These are phyloP conservation scores for Portevinia maculata DNA, from an alignment of 2,888 invertebrate genomes.

Conservation along the genomic window DNA sequence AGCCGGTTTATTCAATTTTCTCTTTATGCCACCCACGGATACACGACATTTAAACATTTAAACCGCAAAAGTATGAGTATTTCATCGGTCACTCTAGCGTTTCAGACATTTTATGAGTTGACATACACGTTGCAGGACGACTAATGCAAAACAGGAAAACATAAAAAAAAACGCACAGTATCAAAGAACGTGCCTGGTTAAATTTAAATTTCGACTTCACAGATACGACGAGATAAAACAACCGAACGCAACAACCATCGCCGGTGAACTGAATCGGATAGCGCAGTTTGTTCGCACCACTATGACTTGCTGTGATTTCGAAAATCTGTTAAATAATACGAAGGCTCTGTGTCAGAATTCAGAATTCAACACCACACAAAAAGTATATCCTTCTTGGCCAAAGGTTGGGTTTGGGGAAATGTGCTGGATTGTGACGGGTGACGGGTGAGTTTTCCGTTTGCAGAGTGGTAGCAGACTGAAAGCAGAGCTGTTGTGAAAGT, in stretches of 20 bases:
- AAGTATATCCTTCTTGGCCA: conserved; percentile 8
- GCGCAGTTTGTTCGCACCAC: conserved; percentile 51
- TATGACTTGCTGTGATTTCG: conserved; percentile 68
- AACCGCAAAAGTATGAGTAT: conserved; percentile 1
- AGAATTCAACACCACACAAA: conserved; percentile 19
- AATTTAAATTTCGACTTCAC: conserved; percentile 28
- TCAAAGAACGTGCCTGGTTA: conserved; percentile 39
- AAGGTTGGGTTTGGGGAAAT: conserved; percentile 4
- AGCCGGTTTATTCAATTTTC: conserved; percentile 64
- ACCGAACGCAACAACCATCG: conserved; percentile 72
- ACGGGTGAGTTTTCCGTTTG: conserved; percentile 10
- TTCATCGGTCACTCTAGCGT: conserved; percentile 54
- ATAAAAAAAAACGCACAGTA: background rate
- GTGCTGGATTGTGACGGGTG: background rate
- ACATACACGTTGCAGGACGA: conserved; percentile 7
- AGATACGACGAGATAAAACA: conserved; percentile 29
- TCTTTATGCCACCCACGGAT: conserved; percentile 39
- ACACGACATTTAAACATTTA: conserved; percentile 14
- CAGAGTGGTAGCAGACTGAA: background rate
- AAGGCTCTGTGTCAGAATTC: background rate
- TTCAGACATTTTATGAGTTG: conserved; percentile 38
- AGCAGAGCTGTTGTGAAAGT: no score
- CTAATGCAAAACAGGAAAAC: background rate
- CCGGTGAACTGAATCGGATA: conserved; percentile 67
- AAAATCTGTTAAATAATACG: conserved; percentile 67